Base-by-base conservation (phyloP, 2,113 vertebrate species). In the Dinomys branickii region DNA sequence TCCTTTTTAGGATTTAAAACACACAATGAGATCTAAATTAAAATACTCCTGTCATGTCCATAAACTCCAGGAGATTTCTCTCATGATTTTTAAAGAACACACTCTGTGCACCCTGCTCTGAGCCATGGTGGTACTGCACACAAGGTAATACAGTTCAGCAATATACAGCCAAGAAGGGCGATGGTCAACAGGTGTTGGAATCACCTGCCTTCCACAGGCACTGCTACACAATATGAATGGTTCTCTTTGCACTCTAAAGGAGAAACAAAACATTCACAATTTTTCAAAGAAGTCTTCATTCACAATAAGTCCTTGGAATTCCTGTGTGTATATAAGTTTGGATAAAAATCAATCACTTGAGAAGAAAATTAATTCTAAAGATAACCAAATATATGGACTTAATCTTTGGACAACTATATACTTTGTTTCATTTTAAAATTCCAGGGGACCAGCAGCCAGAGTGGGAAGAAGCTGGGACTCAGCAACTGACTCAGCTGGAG, bases 71-170 rank as follows among this genome's bases (percentile, higher is more conserved):
- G 24, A 81, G 50, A 77, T 13, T 20, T 26, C 1, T 69, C 33
- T 82, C 56, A 61, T 16, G 19, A 13, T 88, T 54, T 38, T 19
- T 30, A 26, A 71, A 33, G 38, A 52, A 81, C 6, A 26, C 26
- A 33, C 22, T 59, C 50, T 50, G 75, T 28, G 65, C 7, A 88
- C 6, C 19, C n/a, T 56, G 1, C 59, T 54, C 56, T 5, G 22
- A 5, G 16, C 22, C 12, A 3, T 0, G 22, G 4, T 20, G 8
- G 6, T 2, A 0, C 38, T 10, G 11, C 38, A 44, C 22, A 38
- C 0, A 1, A 19, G 10, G 38, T 41, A 24, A 12, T n/a, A 4
- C 41, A 85, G 38, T 7, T 94, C 14, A n/a, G 69, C 54, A 77
- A n/a, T 54, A n/a, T 14, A 58, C 85, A 91, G 33, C 22, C 20